Evolutionary conservation across 1,140 invertebrate genomes (phyloP).

Genomic region (Papilio glaucus): DNA sequence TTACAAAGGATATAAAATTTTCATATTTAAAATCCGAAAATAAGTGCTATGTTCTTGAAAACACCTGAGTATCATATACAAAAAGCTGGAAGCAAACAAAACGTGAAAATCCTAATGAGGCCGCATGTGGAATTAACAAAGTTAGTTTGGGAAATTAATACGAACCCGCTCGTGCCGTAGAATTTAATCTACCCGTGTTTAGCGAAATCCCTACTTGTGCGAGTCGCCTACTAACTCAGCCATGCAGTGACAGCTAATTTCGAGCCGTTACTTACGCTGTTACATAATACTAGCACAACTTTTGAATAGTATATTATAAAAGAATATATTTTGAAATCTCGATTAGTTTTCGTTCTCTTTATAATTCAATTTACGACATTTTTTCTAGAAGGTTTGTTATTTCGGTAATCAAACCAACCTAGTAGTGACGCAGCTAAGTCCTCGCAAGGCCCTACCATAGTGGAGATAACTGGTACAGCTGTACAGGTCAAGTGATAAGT

Average conservation of each 20-base stretch:
- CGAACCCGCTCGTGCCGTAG: constrained; percentile 44
- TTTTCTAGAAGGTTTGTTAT: no score
- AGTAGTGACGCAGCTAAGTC: no score
- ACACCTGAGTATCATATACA: background rate
- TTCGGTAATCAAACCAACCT: no score
- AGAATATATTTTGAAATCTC: no score
- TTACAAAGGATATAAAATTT: background rate
- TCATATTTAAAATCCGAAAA: background rate
- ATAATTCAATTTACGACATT: no score
- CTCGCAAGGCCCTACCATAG: no score
- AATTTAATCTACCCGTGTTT: constrained; percentile 46
- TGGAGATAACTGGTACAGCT: no score
- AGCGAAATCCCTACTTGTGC: constrained; percentile 28
- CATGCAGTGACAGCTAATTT: constrained; percentile 33
- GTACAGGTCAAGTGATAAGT: no score
- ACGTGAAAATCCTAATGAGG: constrained; percentile 22
- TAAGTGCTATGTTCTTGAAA: background rate
- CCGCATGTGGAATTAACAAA: constrained; percentile 41
- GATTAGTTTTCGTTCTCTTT: no score
- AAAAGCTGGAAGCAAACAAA: background rate
- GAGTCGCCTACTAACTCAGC: constrained; percentile 29
- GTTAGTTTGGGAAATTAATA: constrained; percentile 49
- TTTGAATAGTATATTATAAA: no score
- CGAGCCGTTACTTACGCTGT: constrained; percentile 12
- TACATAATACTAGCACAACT: background rate